Percentiles rank a stretch among this genome's conserved stretches.
Evolutionary conservation across 2,888 invertebrate species (phyloP).

Genomic region (Agapostemon virescens): DNA sequence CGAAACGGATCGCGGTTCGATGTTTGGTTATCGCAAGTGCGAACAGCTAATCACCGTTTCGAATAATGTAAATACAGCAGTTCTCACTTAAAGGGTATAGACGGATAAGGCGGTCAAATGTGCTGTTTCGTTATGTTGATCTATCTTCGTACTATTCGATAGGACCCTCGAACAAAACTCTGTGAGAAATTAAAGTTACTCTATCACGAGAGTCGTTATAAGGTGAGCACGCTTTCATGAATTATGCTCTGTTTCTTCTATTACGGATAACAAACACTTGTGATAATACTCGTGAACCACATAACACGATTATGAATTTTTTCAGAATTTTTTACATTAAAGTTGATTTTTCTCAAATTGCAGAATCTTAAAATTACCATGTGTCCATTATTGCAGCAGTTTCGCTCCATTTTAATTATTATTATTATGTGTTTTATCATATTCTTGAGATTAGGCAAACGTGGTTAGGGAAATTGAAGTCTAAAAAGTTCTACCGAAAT

Average conservation of each 20-base stretch:
- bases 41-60: constrained; percentile 39
- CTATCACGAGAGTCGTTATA: neutral
- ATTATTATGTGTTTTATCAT: too few relatives aligned
- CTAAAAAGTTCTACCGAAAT: too few relatives aligned
- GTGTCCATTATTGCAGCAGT: too few relatives aligned
- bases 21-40: constrained; percentile 9
- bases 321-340: neutral
- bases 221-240: neutral
- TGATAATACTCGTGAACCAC: neutral
- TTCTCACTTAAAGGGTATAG: neutral
- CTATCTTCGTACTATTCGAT: neutral
- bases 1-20: constrained; percentile 3
- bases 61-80: constrained; percentile 41
- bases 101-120: neutral
- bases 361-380: neutral
- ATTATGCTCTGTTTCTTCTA: neutral
- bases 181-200: neutral
- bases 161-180: neutral
- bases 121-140: too few relatives aligned
- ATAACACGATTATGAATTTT: neutral
- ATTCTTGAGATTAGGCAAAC: too few relatives aligned
- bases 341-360: neutral
- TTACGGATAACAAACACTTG: neutral
- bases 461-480: too few relatives aligned
- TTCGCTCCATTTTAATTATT: too few relatives aligned